Base-by-base conservation (phyloP, 2,113 vertebrate species). In the Saguinus imperator region DNA sequence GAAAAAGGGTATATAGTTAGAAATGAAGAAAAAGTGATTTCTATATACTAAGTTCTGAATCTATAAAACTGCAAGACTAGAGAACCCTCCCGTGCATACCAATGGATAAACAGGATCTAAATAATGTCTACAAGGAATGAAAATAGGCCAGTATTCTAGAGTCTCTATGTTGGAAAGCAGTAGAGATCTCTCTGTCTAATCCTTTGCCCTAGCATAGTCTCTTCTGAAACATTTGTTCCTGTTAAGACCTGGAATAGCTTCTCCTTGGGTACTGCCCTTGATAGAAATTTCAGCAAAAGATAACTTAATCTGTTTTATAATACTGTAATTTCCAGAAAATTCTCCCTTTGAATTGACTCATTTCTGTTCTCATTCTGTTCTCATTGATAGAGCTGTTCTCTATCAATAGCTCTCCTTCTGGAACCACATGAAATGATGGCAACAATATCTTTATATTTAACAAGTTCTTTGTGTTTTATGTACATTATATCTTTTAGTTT, bases 21-120 rank as follows among this genome's bases (percentile, higher is more conserved):
- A 89, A 57, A n/a, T 57, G 50, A 96, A 97, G 29, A 70, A 94
- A 94, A 57, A 58, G 3, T 66, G 29, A 61, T 80, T 9, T 68
- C 29, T 61, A 37, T 17, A 64, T 37, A 86, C 5, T 5, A 76
- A 29, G 0, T 61, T 84, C 25, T 84, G 80, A 81, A 4, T 58
- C 72, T 79, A 6, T 66, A 80, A 91, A 87, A 58, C 48, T 35
- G 9, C 7, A 27, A 73, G 5, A n/a, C 14, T 40, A 18, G 55
- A 92, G 86, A 83, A n/a, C 9, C 6, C 16, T 66, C 21, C 68
- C 79, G 17, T 43, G 58, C 72, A 72, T 9, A 58, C 35, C 77
- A 6, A 3, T 18, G 25, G 52, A 13, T 68, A 48, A 61, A 43
- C 43, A 75, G 52, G 25, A 35, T 45, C 32, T 57, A 20, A 58